Evolutionary conservation across 92 coral and sea anemone species (phyloP), one percentile per base, ranked within the genome.

Genomic region (Siderastrea radians): DNA sequence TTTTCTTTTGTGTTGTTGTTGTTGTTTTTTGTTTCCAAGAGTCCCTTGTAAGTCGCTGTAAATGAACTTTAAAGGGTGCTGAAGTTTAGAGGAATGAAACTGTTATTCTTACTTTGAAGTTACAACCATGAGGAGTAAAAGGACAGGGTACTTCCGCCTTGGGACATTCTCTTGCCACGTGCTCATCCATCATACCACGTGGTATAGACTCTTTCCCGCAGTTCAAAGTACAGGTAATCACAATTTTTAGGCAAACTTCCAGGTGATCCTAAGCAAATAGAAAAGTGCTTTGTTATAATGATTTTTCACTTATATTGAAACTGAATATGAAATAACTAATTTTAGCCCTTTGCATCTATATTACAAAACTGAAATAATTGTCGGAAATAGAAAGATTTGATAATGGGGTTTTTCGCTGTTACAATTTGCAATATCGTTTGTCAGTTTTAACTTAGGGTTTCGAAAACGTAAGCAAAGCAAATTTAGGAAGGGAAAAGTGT

Each of bases 121-220:
- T 72, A 62, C 92, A 93, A 14, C 93, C 91, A 11, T 58, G 80
- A 14, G 60, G 44, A 5, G 72, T 77, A 43, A 86, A 86, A 3
- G 86, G 84, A 47, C 96, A 93, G 7, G 26, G 9, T 10, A 55
- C 64, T 61, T 93, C 86, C 12, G 90, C 79, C 3, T 82, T 63
- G 6, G 85, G 93, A 69, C 96, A 93, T 74, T 90, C 84, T 12
- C 7, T 63, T 12, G 86, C 65, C 92, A 90, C 46, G 82, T 93
- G 96, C 0, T 86, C 80, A 7, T 83, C 86, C 89, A 93, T 72
- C 84, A 73, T 83, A 17, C 64, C 85, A 68, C 93, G 91, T 82
- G 96, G 85, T 85, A 93, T 84, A 3, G 71, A 74, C 15, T 90
- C 66, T 2, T 75, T 47, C 44, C 93, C 92, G 46, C 96, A 93